These are phyloP conservation scores for Oenanthe melanoleuca DNA, from an alignment of 2,113 vertebrate species.

Conservation along the genomic window DNA sequence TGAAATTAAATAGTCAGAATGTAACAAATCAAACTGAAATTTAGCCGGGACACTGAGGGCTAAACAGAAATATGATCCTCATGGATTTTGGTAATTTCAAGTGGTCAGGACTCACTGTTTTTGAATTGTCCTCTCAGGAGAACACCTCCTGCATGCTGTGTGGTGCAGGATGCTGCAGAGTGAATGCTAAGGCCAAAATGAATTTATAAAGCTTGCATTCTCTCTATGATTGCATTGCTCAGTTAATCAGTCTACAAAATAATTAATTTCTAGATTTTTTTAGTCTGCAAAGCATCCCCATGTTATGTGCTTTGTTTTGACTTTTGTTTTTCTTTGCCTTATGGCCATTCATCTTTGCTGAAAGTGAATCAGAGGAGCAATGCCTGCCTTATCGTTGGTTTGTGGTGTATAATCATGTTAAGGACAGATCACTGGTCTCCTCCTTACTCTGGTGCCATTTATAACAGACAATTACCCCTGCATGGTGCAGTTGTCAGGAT, in stretches of 20 bases:
- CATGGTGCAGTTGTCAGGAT: conserved; percentile 46
- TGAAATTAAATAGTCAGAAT: neutral
- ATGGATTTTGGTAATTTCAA: neutral
- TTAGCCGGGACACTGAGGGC: neutral
- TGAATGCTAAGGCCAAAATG: neutral
- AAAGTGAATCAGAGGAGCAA: conserved; percentile 39
- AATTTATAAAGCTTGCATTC: neutral
- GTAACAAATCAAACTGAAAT: neutral
- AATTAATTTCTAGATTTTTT: neutral
- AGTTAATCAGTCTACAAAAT: neutral
- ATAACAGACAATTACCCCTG: conserved; percentile 52
- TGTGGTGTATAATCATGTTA: conserved; percentile 58
- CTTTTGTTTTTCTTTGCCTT: conserved; percentile 23
- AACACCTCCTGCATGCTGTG: neutral
- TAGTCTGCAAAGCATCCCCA: neutral
- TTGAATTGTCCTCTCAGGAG: neutral
- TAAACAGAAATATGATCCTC: neutral
- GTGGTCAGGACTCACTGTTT: neutral
- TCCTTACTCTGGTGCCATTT: conserved; percentile 44
- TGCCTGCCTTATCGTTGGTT: conserved; percentile 42
- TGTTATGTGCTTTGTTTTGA: neutral
- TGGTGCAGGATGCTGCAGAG: neutral
- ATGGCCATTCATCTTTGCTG: neutral
- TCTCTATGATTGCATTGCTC: neutral
- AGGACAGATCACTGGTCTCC: conserved; percentile 55